Conservation (phyloP, 2,113 vertebrate genomes). For the Percopsis transmontana region DNA sequence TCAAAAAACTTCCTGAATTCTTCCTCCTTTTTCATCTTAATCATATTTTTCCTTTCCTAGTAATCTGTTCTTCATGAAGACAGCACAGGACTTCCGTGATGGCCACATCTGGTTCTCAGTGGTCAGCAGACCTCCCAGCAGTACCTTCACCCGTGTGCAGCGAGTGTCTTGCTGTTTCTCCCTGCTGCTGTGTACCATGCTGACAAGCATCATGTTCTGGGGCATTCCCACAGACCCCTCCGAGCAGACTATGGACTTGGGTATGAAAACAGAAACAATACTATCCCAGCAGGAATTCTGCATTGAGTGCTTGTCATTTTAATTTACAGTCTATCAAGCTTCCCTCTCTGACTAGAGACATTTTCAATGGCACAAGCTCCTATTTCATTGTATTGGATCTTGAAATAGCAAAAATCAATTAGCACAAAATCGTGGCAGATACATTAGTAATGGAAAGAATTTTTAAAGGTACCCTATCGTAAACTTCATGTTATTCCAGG, state of each 20-base stretch:
- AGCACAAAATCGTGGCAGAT: neutral
- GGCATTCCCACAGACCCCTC: slow-evolving; percentile 91
- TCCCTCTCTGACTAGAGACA: too few species aligned
- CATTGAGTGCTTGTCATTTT: neutral
- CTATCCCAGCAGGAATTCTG: neutral
- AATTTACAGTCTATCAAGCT: neutral
- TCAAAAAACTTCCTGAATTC: neutral
- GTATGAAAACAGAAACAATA: slow-evolving; percentile 67
- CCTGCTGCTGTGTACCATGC: slow-evolving; percentile 93
- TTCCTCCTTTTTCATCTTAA: neutral
- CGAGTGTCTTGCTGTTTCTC: slow-evolving; percentile 94
- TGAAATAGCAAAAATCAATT: neutral
- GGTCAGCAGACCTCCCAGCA: slow-evolving; percentile 85
- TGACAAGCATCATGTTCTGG: slow-evolving; percentile 97
- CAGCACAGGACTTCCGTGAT: slow-evolving; percentile 88
- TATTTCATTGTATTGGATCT: too few species aligned
- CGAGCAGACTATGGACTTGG: slow-evolving; percentile 96
- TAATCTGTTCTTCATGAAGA: slow-evolving; percentile 93
- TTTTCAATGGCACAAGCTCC: too few species aligned
- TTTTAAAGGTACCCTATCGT: too few species aligned
- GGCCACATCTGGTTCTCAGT: slow-evolving; percentile 94
- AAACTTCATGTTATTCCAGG: too few species aligned
- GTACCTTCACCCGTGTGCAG: slow-evolving; percentile 90
- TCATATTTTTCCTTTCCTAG: slow-evolving; percentile 57
- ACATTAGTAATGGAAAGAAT: neutral